Percentiles rank a stretch among this genome's conserved stretches.
phyloP scores from a whole-genome alignment of 2,113 vertebrate species.

The Myanophis thanlyinensis region DNA sequence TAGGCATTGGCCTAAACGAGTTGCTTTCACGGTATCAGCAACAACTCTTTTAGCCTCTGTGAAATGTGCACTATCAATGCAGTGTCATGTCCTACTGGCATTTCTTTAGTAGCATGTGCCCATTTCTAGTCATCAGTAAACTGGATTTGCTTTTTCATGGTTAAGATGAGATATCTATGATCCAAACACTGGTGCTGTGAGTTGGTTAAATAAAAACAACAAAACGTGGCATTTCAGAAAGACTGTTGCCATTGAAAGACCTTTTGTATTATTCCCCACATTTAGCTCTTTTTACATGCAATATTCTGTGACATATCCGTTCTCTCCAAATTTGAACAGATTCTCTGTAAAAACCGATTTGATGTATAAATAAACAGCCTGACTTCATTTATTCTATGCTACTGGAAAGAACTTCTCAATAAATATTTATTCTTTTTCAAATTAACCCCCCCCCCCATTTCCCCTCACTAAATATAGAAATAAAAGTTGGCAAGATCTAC shows the following conservation, averaged over 20 bases:
- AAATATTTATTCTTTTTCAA: neutral
- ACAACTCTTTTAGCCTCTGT: neutral
- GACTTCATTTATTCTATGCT: neutral
- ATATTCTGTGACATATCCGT: neutral
- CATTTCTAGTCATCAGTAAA: neutral
- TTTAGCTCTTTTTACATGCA: neutral
- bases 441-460: neutral
- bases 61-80: neutral
- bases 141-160: neutral
- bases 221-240: neutral
- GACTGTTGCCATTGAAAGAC: neutral
- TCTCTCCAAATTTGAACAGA: neutral
- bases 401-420: conserved; percentile 6
- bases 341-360: neutral
- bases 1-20: neutral
- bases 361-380: neutral
- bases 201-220: neutral
- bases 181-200: neutral
- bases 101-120: neutral
- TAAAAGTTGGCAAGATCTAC: neutral
- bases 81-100: neutral
- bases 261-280: neutral
- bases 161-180: neutral
- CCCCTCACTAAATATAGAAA: neutral
- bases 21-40: neutral